These are phyloP conservation scores for Sinocyclocheilus anophthalmus DNA, from an alignment of 2,113 vertebrate genomes.

Conservation along the genomic window DNA sequence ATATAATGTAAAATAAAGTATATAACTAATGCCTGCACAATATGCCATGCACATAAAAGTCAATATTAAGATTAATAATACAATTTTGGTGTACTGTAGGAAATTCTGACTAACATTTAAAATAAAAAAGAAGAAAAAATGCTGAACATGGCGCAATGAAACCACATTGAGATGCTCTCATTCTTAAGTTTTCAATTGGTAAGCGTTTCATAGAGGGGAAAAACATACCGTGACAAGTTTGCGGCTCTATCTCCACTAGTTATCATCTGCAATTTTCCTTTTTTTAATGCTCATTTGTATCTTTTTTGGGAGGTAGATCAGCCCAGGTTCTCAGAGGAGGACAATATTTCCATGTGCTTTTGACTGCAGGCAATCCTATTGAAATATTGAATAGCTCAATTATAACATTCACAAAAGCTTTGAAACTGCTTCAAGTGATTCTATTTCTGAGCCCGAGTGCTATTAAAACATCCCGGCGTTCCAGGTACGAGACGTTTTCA, in stretches of 20 bases:
- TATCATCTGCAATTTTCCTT: conserved; percentile 12
- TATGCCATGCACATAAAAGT: too few relatives aligned
- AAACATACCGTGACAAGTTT: background rate
- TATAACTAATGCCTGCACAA: too few relatives aligned
- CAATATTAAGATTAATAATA: too few relatives aligned
- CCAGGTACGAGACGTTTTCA: conserved; percentile 37
- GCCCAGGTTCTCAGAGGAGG: conserved; percentile 21
- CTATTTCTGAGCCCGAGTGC: conserved; percentile 53
- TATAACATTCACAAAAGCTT: conserved; percentile 69
- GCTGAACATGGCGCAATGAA: background rate
- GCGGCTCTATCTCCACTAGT: background rate
- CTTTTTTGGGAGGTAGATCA: background rate
- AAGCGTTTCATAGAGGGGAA: background rate
- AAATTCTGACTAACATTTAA: background rate
- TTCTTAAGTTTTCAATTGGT: background rate
- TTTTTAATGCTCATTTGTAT: background rate
- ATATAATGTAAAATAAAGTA: too few relatives aligned
- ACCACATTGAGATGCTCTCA: background rate
- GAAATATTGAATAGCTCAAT: conserved; percentile 73
- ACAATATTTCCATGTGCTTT: conserved; percentile 35
- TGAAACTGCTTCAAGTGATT: conserved; percentile 69
- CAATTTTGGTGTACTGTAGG: too few relatives aligned
- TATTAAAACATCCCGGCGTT: conserved; percentile 62
- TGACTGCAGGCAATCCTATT: conserved; percentile 61
- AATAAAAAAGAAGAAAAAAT: background rate